phyloP scores from a whole-genome alignment of 1,140 invertebrate genomes.

The Philotrypesis tridentata region DNA sequence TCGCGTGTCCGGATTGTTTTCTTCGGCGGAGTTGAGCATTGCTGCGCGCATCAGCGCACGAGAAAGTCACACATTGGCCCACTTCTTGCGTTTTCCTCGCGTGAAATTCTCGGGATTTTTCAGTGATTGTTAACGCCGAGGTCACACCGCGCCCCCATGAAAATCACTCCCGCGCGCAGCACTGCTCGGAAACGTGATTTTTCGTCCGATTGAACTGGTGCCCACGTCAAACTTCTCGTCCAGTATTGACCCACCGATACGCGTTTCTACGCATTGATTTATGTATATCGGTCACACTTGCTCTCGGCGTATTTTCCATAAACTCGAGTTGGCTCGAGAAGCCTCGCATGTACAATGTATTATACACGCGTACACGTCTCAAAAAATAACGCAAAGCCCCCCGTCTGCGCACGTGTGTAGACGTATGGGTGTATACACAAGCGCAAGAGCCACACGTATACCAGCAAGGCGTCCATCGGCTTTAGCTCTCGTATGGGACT shows the following conservation, averaged over 20 bases:
- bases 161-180: neutral
- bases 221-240: neutral
- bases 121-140: neutral
- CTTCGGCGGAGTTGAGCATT: neutral
- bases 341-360: neutral
- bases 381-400: neutral
- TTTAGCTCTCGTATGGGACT: neutral
- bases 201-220: neutral
- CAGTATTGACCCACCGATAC: neutral
- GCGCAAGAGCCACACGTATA: neutral
- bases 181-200: neutral
- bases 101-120: constrained; percentile 15
- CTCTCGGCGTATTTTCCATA: neutral
- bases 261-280: neutral
- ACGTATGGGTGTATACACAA: neutral
- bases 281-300: neutral
- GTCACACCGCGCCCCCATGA: neutral
- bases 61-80: constrained; percentile 23
- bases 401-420: neutral
- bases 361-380: neutral
- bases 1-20: neutral
- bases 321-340: neutral
- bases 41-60: neutral
- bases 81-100: neutral
- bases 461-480: neutral